A percentile compares a stretch with the other conserved stretches of the same genome.
Conservation (phyloP, 2,888 invertebrate genomes). For the Eretmocerus hayati region DNA sequence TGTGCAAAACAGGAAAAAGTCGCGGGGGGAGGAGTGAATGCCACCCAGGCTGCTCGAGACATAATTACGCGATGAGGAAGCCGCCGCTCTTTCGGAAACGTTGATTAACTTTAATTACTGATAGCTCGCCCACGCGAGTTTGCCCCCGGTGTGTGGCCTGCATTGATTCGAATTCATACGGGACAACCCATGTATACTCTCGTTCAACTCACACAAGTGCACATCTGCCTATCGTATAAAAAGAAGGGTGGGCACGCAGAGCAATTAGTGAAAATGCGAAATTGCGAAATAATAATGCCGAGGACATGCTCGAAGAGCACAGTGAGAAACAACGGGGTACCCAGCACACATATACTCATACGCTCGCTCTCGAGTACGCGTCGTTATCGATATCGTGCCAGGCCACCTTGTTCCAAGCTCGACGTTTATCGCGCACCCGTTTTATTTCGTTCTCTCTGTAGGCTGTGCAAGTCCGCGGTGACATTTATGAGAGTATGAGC, state of each 20-base stretch:
- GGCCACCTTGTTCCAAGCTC: neutral
- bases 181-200: too few relatives aligned
- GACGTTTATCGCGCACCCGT: neutral
- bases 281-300: conserved; percentile 4
- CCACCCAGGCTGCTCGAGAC: neutral
- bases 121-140: neutral
- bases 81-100: neutral
- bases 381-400: neutral
- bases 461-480: neutral
- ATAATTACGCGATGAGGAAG: neutral
- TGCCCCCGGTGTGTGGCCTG: neutral
- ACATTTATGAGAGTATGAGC: too few relatives aligned
- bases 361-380: neutral
- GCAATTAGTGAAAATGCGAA: conserved; percentile 10
- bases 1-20: too few relatives aligned
- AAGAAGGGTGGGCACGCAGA: too few relatives aligned
- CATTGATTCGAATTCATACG: neutral
- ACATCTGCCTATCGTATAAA: too few relatives aligned
- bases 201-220: too few relatives aligned
- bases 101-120: conserved; percentile 11
- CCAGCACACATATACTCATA: too few relatives aligned
- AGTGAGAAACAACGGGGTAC: too few relatives aligned
- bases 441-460: neutral
- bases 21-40: too few relatives aligned
- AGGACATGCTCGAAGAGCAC: neutral